Percentiles rank a stretch among this genome's conserved stretches.
Evolutionary conservation across 2,113 vertebrate species (phyloP).

Genomic region (Ciconia boyciana): DNA sequence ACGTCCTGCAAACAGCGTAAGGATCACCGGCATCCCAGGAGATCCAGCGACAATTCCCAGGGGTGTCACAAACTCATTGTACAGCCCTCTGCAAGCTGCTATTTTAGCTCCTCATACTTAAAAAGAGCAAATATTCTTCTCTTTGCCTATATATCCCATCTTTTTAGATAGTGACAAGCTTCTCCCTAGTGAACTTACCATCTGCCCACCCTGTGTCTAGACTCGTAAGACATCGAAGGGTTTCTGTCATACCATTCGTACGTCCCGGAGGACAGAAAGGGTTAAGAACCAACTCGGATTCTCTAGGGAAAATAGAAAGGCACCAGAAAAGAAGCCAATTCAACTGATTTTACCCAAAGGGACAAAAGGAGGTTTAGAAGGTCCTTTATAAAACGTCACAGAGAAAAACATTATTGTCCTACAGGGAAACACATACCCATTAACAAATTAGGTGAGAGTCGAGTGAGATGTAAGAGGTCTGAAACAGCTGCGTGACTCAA

Average conservation of each 20-base stretch:
- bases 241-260: rapidly evolving
- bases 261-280: background rate
- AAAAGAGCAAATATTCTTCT: background rate
- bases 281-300: background rate
- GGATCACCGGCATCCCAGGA: background rate
- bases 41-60: background rate
- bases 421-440: background rate
- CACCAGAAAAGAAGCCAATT: background rate
- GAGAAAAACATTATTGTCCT: background rate
- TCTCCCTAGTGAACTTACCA: background rate
- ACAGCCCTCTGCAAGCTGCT: background rate
- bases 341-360: background rate
- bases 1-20: background rate
- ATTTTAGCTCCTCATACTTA: background rate
- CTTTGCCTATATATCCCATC: background rate
- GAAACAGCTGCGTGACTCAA: background rate
- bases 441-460: slow-evolving; percentile 15
- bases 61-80: rapidly evolving
- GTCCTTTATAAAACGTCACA: background rate
- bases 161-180: background rate
- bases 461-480: background rate
- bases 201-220: background rate
- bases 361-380: background rate
- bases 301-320: background rate
- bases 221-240: background rate